Percentiles rank a stretch among this genome's conserved stretches.
These are phyloP conservation scores for Dissostichus mawsoni DNA, from an alignment of 2,113 vertebrate species.

Conservation along the genomic window DNA sequence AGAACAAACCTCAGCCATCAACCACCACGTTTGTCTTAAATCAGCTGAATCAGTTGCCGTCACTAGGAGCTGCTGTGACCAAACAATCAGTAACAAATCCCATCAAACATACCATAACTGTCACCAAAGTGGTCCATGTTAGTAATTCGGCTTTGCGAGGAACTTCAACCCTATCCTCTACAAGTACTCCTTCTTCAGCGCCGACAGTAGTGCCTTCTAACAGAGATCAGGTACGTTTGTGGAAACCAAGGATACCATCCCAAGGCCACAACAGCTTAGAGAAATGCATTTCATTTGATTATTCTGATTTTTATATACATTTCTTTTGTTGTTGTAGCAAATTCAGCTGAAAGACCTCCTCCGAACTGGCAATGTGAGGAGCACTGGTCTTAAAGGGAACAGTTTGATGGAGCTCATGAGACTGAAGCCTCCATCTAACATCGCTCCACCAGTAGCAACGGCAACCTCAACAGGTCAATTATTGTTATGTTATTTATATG, in stretches of 20 bases:
- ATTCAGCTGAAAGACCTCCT: constrained; percentile 94
- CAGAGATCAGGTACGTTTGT: constrained; percentile 89
- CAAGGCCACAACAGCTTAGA: not conserved
- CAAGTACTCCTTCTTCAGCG: constrained; percentile 76
- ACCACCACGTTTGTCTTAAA: constrained; percentile 99
- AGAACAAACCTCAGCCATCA: constrained; percentile 94
- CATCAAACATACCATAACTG: constrained; percentile 93
- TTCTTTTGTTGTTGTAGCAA: constrained; percentile 38
- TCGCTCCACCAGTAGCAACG: constrained; percentile 94
- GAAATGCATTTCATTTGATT: not conserved
- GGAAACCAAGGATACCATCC: not conserved
- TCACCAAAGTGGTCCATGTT: constrained; percentile 96
- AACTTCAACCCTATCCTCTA: constrained; percentile 84
- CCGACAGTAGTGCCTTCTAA: constrained; percentile 87
- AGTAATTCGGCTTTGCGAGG: constrained; percentile 74
- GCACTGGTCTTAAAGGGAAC: constrained; percentile 85
- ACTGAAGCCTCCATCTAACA: constrained; percentile 96
- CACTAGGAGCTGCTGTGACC: constrained; percentile 92
- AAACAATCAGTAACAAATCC: constrained; percentile 91
- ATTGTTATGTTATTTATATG: constrained; percentile 31
- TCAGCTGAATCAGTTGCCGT: constrained; percentile 98
- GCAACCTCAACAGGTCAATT: constrained; percentile 89
- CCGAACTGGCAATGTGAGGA: constrained; percentile 87
- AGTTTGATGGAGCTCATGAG: constrained; percentile 99
- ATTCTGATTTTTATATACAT: not conserved